A percentile compares a stretch with the other conserved stretches of the same genome.
These are phyloP conservation scores for Myotis vivesi DNA, from an alignment of 2,797 vertebrate genomes.

Conservation along the genomic window DNA sequence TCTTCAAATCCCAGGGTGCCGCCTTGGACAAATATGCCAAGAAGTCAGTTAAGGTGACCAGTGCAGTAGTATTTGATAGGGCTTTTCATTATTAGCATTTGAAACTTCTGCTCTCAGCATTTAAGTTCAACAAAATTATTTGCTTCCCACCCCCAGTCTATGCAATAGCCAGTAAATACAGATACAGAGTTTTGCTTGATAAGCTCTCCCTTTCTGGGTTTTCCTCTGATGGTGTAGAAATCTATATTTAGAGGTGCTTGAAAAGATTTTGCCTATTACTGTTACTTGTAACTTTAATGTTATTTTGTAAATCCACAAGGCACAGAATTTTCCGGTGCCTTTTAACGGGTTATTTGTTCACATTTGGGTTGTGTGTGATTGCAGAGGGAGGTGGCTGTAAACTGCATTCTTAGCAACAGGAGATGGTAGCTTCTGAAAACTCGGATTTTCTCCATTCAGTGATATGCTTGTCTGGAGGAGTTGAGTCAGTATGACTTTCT, in stretches of 20 bases:
- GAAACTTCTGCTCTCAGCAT: background rate
- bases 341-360: slow-evolving; percentile 4
- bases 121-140: background rate
- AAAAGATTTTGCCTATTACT: slow-evolving; percentile 16
- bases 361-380: background rate
- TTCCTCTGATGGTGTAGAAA: background rate
- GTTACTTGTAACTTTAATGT: background rate
- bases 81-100: background rate
- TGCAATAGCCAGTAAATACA: background rate
- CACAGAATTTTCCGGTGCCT: background rate
- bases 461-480: background rate
- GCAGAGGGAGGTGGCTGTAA: background rate
- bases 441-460: background rate
- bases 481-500: background rate
- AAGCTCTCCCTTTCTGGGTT: background rate
- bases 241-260: background rate
- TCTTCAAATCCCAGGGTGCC: slow-evolving; percentile 94
- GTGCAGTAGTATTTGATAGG: background rate
- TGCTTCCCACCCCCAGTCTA: background rate
- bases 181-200: background rate
- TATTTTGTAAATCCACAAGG: background rate
- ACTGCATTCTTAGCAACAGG: background rate
- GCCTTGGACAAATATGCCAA: slow-evolving; percentile 95
- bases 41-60: slow-evolving; percentile 94
- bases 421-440: background rate